Conservation (phyloP, 2,888 invertebrate species). For the Trisateles emortualis region DNA sequence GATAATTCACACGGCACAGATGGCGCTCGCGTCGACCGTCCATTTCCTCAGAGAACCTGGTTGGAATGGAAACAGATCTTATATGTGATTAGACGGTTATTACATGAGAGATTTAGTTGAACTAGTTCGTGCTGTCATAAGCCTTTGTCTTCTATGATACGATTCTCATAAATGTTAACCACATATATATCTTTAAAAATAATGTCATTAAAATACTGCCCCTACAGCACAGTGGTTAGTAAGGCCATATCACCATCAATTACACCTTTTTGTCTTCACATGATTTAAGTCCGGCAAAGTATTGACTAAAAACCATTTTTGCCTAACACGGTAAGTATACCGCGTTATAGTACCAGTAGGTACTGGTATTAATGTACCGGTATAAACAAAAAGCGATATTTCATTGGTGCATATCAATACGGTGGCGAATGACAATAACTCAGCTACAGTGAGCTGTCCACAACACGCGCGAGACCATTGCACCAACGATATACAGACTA, state of each 20-base stretch:
- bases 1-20: constrained; percentile 38
- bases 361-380: background rate
- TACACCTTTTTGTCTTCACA: too few relatives aligned
- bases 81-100: constrained; percentile 25
- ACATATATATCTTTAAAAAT: background rate
- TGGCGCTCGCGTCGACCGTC: constrained; percentile 17
- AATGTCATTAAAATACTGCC: background rate
- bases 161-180: background rate
- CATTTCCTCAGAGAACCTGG: constrained; percentile 15
- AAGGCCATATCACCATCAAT: too few relatives aligned
- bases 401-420: constrained; percentile 27
- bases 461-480: constrained; percentile 24
- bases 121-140: background rate
- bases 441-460: constrained; percentile 42
- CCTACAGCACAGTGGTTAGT: background rate
- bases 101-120: background rate
- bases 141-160: background rate
- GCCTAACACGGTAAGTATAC: too few relatives aligned
- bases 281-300: too few relatives aligned
- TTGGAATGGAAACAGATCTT: constrained; percentile 26
- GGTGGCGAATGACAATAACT: constrained; percentile 42
- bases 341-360: background rate
- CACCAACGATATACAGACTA: constrained; percentile 9
- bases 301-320: background rate
- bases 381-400: constrained; percentile 9